phyloP scores from a whole-genome alignment of 1,140 invertebrate genomes.

The Trichonephila inaurata region DNA sequence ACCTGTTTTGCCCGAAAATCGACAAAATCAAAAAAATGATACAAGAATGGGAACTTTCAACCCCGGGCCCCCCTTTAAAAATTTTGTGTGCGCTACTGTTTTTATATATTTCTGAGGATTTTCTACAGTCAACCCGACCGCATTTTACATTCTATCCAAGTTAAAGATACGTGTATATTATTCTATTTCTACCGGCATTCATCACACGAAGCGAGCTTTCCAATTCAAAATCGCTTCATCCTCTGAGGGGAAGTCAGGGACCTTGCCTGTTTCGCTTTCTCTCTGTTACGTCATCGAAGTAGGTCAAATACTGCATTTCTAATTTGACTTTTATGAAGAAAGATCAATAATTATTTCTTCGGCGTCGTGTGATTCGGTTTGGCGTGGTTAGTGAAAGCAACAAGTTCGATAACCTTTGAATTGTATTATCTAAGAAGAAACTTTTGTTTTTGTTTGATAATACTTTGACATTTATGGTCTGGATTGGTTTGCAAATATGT shows the following conservation, averaged over 20 bases:
- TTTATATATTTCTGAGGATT: too few species aligned
- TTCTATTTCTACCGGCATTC: background rate
- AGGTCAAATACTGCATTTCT: background rate
- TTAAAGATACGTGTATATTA: background rate
- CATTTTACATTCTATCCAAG: background rate
- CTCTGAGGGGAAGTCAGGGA: background rate
- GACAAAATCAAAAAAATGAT: too few species aligned
- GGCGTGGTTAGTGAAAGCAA: background rate
- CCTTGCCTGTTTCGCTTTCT: slow-evolving; percentile 10
- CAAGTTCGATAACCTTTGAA: slow-evolving; percentile 20
- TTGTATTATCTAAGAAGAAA: background rate
- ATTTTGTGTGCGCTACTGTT: too few species aligned
- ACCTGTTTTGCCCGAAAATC: too few species aligned
- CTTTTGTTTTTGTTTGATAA: background rate
- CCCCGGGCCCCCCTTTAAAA: too few species aligned
- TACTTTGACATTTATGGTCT: background rate
- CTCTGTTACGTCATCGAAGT: background rate
- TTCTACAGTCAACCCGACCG: background rate
- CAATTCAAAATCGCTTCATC: slow-evolving; percentile 1
- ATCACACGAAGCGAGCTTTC: background rate
- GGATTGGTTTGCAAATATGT: background rate
- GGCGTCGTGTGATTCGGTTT: background rate
- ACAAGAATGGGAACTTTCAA: too few species aligned
- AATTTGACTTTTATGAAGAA: background rate
- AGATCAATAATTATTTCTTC: slow-evolving; percentile 19